Evolutionary conservation across 2,888 invertebrate genomes (phyloP), one percentile per base, ranked within the genome.

Genomic region (Melangyna quadrimaculata): DNA sequence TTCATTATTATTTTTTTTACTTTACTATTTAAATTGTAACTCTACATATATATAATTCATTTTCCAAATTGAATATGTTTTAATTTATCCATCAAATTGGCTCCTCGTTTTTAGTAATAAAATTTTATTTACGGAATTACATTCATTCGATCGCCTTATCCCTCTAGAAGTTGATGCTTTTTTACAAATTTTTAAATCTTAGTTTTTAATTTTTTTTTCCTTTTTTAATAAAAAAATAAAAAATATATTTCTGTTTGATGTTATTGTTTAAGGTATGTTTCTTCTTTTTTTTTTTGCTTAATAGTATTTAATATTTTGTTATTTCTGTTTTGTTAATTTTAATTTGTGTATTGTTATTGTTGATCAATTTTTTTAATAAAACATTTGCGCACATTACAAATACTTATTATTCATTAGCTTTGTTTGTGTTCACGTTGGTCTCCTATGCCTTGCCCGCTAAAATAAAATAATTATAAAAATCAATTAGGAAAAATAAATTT

Each of bases 151-250:
- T 78, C 77, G 73, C 55, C 55, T 70, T 69, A 63, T 40, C 63
- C 63, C 43, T 69, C 69, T 80, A 70, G 59, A 80, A 72, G 19
- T 81, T 73, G 81, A 86, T 65, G 43, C 29, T 65, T 73, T 12
- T 63, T 67, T 57, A 65, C 29, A 65, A 43, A 19, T 75, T 65
- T 70, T 80, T 67, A 53, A 73, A 72, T 81, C 86, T 86, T 81
- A 86, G 78, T 81, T 73, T 86, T 53, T 78, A 73, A 73, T 67
- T 86, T 86, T 72, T 63, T 80, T 77, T 86, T 70, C 17, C 55
- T 70, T 74, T 55, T 40, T 63, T 77, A 78, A 86, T 86, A 86
- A 86, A 86, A 86, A 86, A 86, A 81, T 86, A 86, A 86, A 86
- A 86, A 86, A 86, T 86, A 86, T 86, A 86, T 80, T 72, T 86